Conservation (phyloP, 2,113 vertebrate species). For the Tragelaphus buxtoni region DNA sequence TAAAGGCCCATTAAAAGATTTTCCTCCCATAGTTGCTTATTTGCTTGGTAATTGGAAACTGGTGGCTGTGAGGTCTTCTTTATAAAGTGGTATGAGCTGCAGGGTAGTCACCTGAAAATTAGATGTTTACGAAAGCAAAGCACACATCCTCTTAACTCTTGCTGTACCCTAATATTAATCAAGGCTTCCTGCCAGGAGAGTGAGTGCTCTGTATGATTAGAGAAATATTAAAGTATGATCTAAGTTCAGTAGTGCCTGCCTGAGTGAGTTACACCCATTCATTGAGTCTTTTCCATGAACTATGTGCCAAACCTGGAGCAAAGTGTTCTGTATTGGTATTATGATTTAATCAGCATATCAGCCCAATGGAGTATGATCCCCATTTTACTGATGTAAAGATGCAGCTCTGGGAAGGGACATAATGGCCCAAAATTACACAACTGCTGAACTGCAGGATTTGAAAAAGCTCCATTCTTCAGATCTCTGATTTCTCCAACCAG, state of each 20-base stretch:
- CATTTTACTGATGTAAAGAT: neutral
- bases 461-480: neutral
- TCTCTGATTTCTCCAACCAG: neutral
- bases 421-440: neutral
- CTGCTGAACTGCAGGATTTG: neutral
- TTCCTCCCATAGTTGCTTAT: neutral
- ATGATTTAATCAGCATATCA: neutral
- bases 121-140: neutral
- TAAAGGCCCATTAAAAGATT: neutral
- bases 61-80: neutral
- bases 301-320: neutral
- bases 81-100: neutral
- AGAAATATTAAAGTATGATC: neutral
- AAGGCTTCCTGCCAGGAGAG: neutral
- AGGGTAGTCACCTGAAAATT: neutral
- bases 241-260: neutral
- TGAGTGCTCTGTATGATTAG: neutral
- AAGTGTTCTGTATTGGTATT: fast-evolving
- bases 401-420: neutral
- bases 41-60: neutral
- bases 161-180: neutral
- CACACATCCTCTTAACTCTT: neutral
- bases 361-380: neutral
- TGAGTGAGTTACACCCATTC: neutral
- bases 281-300: neutral